Conservation (phyloP, 2,888 invertebrate species). For the Helicoverpa assulta region DNA sequence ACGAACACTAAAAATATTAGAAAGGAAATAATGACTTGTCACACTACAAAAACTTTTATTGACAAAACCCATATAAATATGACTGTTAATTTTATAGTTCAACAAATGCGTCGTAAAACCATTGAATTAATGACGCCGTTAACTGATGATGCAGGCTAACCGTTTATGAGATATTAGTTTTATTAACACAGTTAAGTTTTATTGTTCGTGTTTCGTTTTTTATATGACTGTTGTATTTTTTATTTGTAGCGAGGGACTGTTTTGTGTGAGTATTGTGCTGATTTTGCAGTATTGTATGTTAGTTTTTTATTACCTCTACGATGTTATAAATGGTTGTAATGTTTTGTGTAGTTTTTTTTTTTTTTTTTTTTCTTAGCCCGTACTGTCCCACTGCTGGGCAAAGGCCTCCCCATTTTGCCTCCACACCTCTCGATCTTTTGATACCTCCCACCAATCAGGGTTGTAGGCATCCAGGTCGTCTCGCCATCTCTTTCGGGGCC, state of each 20-base stretch:
- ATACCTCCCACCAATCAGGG: too few species aligned
- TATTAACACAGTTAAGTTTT: slow-evolving; percentile 50
- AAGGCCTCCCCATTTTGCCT: too few species aligned
- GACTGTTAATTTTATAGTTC: slow-evolving; percentile 51
- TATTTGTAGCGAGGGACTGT: slow-evolving; percentile 13
- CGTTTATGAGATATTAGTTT: slow-evolving; percentile 55
- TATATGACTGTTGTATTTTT: slow-evolving; percentile 38
- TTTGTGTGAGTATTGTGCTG: slow-evolving; percentile 18
- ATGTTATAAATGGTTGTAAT: too few species aligned
- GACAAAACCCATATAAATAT: slow-evolving; percentile 21
- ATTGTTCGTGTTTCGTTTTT: slow-evolving; percentile 32
- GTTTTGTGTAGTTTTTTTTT: too few species aligned
- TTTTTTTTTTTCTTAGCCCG: too few species aligned
- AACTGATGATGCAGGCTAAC: slow-evolving; percentile 47
- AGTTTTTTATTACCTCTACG: too few species aligned
- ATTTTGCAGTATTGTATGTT: not conserved
- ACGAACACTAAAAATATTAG: too few species aligned
- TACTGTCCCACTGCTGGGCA: too few species aligned
- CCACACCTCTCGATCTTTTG: too few species aligned
- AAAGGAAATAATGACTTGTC: too few species aligned
- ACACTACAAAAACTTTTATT: not conserved
- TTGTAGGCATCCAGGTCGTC: too few species aligned
- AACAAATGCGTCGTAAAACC: slow-evolving; percentile 49
- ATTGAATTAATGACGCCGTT: slow-evolving; percentile 55
- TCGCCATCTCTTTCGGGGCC: too few species aligned